phyloP scores from a whole-genome alignment of 1,140 invertebrate genomes.

The Hydropsyche tenuis region DNA sequence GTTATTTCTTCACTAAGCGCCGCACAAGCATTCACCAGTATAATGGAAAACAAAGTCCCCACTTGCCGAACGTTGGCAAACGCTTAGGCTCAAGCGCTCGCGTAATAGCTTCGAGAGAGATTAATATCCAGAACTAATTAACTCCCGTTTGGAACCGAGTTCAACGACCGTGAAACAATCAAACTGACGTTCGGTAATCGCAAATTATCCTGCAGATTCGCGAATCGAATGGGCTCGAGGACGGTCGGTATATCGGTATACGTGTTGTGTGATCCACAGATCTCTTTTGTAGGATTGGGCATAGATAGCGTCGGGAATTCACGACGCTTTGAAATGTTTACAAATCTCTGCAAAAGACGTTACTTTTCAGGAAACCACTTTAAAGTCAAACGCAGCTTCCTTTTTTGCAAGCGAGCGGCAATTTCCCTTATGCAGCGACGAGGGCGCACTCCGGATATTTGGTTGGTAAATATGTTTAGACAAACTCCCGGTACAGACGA shows the following conservation, averaged over 20 bases:
- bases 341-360: constrained; percentile 48
- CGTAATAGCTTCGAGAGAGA: background rate
- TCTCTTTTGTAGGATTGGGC: no score
- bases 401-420: constrained; percentile 44
- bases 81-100: constrained; percentile 6
- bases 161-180: background rate
- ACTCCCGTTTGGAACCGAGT: background rate
- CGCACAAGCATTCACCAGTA: background rate
- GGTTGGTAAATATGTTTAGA: constrained; percentile 44
- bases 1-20: constrained; percentile 31
- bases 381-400: constrained; percentile 47
- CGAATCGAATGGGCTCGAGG: no score
- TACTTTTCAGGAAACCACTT: constrained; percentile 47
- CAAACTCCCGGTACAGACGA: constrained; percentile 18
- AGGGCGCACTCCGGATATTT: constrained; percentile 43
- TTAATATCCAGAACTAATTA: background rate
- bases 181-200: background rate
- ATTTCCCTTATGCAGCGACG: constrained; percentile 48
- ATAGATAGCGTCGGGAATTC: background rate
- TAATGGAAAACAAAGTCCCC: constrained; percentile 29
- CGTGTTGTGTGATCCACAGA: no score
- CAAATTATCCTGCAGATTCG: no score
- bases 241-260: no score
- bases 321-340: constrained; percentile 44
- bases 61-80: no score